Conservation (phyloP, 92 coral and sea anemone genomes). For the Chrysogorgia sp. region DNA sequence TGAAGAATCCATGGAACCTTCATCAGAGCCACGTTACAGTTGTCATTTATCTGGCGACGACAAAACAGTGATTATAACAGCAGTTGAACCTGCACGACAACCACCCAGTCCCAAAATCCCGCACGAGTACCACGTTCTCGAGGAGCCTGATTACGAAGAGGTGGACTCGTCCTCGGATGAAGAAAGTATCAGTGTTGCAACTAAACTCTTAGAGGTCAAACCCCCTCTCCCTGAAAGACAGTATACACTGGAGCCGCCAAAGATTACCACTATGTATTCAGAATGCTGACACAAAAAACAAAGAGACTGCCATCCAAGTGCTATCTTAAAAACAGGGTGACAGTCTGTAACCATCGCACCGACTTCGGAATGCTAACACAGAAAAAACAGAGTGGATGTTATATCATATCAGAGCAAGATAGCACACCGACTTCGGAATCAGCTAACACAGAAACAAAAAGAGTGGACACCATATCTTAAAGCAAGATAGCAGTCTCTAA, state of each 20-base stretch:
- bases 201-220: not conserved
- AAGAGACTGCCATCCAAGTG: no score
- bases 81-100: not conserved
- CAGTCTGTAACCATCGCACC: no score
- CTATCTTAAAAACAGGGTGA: no score
- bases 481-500: no score
- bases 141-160: slow-evolving; percentile 38
- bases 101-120: not conserved
- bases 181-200: not conserved
- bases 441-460: no score
- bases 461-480: no score
- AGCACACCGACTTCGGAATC: no score
- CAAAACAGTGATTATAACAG: slow-evolving; percentile 14
- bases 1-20: slow-evolving; percentile 23
- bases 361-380: no score
- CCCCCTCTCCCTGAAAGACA: slow-evolving; percentile 32
- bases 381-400: no score
- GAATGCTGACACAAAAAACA: slow-evolving; percentile 1
- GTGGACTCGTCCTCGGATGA: slow-evolving; percentile 22
- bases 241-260: not conserved
- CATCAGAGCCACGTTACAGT: slow-evolving; percentile 20
- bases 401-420: no score
- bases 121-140: slow-evolving; percentile 21
- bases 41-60: slow-evolving; percentile 28
- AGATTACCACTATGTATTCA: not conserved